A percentile compares a stretch with the other conserved stretches of the same genome.
phyloP scores from a whole-genome alignment of 64 coral and sea anemone genomes.

The Actinia tenebrosa region DNA sequence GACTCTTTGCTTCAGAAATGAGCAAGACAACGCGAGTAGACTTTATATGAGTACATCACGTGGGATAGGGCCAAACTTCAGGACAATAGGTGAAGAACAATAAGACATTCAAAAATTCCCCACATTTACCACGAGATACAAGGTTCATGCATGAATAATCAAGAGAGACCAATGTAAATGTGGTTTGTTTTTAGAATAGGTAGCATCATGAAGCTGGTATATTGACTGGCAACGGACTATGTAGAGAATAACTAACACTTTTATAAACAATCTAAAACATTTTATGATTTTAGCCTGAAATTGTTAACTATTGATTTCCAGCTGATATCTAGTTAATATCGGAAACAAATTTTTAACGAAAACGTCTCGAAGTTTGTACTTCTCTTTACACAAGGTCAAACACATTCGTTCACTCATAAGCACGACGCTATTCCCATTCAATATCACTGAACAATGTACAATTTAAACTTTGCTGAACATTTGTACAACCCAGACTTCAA shows the following conservation, averaged over 20 bases:
- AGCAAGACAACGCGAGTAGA: background rate
- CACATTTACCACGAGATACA: conserved; percentile 5
- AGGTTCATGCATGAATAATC: background rate
- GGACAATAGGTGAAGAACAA: conserved; percentile 6
- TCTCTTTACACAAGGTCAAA: background rate
- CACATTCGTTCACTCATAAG: background rate
- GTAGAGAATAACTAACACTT: background rate
- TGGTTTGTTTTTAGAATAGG: conserved; percentile 14
- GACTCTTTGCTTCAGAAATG: conserved; percentile 11
- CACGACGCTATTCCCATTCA: background rate
- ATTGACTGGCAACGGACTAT: background rate
- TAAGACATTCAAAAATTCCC: background rate
- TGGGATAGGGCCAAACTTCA: background rate
- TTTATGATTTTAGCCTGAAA: background rate
- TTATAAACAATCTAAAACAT: background rate
- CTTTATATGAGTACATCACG: conserved; percentile 16
- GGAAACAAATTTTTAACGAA: background rate
- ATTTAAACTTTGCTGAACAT: background rate
- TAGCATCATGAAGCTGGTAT: background rate
- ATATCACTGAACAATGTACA: background rate
- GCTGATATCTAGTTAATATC: background rate
- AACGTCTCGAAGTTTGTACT: background rate
- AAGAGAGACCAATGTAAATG: background rate
- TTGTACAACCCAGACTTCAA: background rate
- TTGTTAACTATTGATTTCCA: background rate